Evolutionary conservation across 2,888 invertebrate species (phyloP), one percentile per base, ranked within the genome.

Genomic region (Embidobia sp.): DNA sequence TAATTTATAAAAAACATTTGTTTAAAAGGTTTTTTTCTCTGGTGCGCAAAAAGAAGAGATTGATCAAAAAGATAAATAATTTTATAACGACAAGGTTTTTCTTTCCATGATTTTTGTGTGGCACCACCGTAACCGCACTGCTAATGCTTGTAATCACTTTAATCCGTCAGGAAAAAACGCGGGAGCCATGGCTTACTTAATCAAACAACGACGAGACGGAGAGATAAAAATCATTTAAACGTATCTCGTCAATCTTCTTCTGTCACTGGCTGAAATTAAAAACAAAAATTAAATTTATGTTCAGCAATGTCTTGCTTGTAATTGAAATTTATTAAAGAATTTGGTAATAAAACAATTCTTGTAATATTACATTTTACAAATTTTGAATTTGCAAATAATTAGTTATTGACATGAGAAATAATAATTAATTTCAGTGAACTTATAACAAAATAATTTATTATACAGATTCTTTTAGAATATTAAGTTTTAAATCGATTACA

Each of bases 171-270:
- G 59, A 74, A 78, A 74, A 64, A 66, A 74, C 66, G 40, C 61
- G 51, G 78, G 78, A 82, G 79, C 81, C 80, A 78, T 64, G 78
- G 81, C 82, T 84, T 84, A 82, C 82, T 84, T 80, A 83, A 84
- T 84, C 83, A 84, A 84, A 84, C 83, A 84, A 80, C 63, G 76
- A 64, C 64, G 76, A 70, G 70, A 76, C 76, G 64, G 11, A 61
- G 49, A 70, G 69, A 63, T 55, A 76, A 76, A 76, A 76, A 70
- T 63, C 49, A 64, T 70, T 51, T 70, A 64, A 69, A 55, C 64
- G 49, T 59, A 59, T 64, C 69, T 31, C 49, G 75, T 75, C 63
- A 55, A 75, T 69, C 69, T 70, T 40, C 57, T 51, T 19, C 42
- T 55, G 46, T 31, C 48, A 63, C 35, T 29, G 22, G 11, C 37